Percentiles rank a stretch among this genome's conserved stretches.
These are phyloP conservation scores for Diploptera punctata DNA, from an alignment of 2,888 invertebrate genomes.

Conservation along the genomic window DNA sequence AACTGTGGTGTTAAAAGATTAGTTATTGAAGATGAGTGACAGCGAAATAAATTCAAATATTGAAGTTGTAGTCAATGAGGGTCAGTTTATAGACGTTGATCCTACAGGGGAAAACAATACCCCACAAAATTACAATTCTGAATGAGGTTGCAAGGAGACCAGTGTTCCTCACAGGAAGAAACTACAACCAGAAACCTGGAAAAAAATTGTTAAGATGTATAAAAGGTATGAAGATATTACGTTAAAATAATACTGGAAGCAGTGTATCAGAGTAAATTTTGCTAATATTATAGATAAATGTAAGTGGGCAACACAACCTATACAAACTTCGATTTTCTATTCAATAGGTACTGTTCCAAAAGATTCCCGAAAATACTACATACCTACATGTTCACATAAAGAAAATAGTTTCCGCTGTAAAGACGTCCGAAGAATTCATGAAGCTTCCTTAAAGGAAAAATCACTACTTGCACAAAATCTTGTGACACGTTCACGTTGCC, in stretches of 20 bases:
- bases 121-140: background rate
- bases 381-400: slow-evolving; percentile 18
- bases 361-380: slow-evolving; percentile 24
- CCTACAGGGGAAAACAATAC: slow-evolving; percentile 1
- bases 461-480: slow-evolving; percentile 17
- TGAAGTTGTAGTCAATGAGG: slow-evolving; percentile 15
- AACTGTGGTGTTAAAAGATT: slow-evolving; percentile 2
- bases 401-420: slow-evolving; percentile 17
- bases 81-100: slow-evolving; percentile 15
- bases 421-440: slow-evolving; percentile 14
- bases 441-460: slow-evolving; percentile 9
- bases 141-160: slow-evolving; percentile 24
- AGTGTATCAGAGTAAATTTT: background rate
- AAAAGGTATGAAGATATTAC: slow-evolving; percentile 3
- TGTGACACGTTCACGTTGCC: slow-evolving; percentile 10
- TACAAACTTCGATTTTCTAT: slow-evolving; percentile 22
- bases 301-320: background rate
- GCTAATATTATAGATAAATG: background rate
- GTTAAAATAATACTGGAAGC: background rate
- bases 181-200: slow-evolving; percentile 14
- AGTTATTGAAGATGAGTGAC: slow-evolving; percentile 19
- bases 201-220: background rate
- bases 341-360: slow-evolving; percentile 20
- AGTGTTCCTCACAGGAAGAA: background rate
- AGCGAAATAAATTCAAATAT: slow-evolving; percentile 8